phyloP scores from a whole-genome alignment of 2,888 invertebrate species.

The Perdita meconis region DNA sequence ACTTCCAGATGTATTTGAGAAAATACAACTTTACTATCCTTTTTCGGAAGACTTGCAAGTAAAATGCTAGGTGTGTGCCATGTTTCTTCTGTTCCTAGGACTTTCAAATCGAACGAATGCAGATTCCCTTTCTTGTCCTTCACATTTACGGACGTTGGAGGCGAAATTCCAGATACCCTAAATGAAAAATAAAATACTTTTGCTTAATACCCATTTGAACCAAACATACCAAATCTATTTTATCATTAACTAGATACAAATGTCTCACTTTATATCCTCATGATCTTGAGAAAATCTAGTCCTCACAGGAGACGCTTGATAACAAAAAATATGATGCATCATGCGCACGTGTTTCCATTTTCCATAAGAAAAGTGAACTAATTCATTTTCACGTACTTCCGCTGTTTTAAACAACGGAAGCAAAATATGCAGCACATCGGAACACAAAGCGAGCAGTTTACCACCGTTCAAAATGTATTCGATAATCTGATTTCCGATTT shows the following conservation, averaged over 20 bases:
- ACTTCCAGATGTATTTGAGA: slow-evolving; percentile 94
- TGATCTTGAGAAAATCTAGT: slow-evolving; percentile 92
- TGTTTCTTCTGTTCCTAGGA: slow-evolving; percentile 93
- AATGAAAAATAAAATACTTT: slow-evolving; percentile 29
- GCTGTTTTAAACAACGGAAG: slow-evolving; percentile 93
- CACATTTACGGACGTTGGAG: slow-evolving; percentile 78
- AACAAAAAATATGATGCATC: slow-evolving; percentile 95
- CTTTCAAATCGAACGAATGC: slow-evolving; percentile 90
- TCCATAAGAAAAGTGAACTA: slow-evolving; percentile 93
- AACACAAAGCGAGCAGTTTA: slow-evolving; percentile 91
- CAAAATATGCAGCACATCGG: slow-evolving; percentile 91
- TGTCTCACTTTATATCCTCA: slow-evolving; percentile 85
- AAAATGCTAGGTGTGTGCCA: slow-evolving; percentile 94
- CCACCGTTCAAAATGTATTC: slow-evolving; percentile 91
- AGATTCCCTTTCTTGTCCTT: slow-evolving; percentile 85
- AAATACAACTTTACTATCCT: slow-evolving; percentile 91
- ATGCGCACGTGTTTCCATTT: slow-evolving; percentile 93
- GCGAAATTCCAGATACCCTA: slow-evolving; percentile 61
- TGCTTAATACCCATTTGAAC: too few relatives aligned
- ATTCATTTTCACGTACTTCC: slow-evolving; percentile 93
- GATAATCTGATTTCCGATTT: slow-evolving; percentile 88
- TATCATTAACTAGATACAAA: too few relatives aligned
- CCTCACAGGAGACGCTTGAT: slow-evolving; percentile 93
- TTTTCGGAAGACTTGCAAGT: slow-evolving; percentile 88
- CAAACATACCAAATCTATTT: too few relatives aligned